A percentile compares a stretch with the other conserved stretches of the same genome.
These are phyloP conservation scores for Ivindomyrus marchei DNA, from an alignment of 2,113 vertebrate genomes.

Conservation along the genomic window DNA sequence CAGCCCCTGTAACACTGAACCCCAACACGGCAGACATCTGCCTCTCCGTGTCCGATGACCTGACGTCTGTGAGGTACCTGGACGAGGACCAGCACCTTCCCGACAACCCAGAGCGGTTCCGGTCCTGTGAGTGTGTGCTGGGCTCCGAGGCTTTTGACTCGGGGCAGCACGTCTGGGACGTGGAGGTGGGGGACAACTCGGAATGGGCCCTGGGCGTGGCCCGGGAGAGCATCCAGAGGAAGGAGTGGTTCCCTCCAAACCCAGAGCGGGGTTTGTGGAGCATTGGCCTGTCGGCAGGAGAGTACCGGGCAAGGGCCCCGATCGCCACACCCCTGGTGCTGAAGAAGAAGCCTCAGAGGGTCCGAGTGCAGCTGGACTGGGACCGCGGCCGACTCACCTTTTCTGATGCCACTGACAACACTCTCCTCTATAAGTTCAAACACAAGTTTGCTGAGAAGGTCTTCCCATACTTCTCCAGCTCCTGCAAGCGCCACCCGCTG, in stretches of 20 bases:
- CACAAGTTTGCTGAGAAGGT: constrained; percentile 40
- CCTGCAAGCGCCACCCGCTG: constrained; percentile 41
- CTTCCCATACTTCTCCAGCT: constrained; percentile 44
- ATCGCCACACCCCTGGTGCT: constrained; percentile 26
- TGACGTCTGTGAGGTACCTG: constrained; percentile 35
- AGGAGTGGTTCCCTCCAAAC: constrained; percentile 28
- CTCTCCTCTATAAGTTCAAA: constrained; percentile 41
- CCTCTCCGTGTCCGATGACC: constrained; percentile 43
- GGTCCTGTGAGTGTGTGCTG: constrained; percentile 38
- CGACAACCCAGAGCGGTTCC: constrained; percentile 44
- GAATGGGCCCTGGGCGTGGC: constrained; percentile 49
- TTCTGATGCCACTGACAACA: constrained; percentile 46
- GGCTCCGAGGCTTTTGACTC: constrained; percentile 38
- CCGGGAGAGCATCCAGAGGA: constrained; percentile 28
- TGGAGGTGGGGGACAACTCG: constrained; percentile 37
- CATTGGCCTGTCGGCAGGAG: constrained; percentile 34
- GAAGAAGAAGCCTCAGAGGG: constrained; percentile 35
- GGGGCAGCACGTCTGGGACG: constrained; percentile 44
- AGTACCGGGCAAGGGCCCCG: constrained; percentile 37
- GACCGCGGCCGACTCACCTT: constrained; percentile 45
- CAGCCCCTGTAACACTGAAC: constrained; percentile 44
- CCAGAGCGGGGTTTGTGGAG: constrained; percentile 41
- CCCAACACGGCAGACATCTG: constrained; percentile 45
- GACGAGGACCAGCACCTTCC: constrained; percentile 41
- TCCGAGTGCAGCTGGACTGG: constrained; percentile 49